Conservation (phyloP, 2,113 vertebrate species). For the Climacteris rufus region DNA sequence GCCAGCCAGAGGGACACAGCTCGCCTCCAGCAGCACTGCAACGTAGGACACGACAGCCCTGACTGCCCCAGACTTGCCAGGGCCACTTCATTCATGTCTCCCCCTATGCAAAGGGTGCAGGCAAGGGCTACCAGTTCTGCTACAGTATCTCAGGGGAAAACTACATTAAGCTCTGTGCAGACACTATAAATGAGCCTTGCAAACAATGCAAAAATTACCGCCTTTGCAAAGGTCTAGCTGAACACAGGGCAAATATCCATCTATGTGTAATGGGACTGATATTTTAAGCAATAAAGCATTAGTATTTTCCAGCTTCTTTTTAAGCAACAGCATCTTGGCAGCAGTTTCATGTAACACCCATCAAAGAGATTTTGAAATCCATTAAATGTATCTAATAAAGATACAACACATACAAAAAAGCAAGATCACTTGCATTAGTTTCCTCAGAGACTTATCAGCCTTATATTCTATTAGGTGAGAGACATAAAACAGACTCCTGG, state of each 20-base stretch:
- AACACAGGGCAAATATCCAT: neutral
- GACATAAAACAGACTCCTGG: neutral
- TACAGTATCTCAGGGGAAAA: neutral
- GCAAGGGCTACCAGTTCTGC: neutral
- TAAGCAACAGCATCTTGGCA: neutral
- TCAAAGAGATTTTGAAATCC: neutral
- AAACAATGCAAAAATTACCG: neutral
- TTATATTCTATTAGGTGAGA: neutral
- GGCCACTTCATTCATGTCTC: neutral
- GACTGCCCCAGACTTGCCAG: neutral
- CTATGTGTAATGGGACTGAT: neutral
- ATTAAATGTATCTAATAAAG: neutral
- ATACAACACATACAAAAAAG: neutral
- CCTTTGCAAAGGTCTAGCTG: neutral
- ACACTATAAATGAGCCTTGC: neutral
- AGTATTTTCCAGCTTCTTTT: neutral
- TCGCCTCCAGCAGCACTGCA: neutral
- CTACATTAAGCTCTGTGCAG: neutral
- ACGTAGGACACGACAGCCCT: fast-evolving
- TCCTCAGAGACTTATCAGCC: neutral
- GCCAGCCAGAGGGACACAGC: neutral
- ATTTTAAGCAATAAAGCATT: neutral
- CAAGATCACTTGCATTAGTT: neutral
- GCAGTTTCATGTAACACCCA: neutral
- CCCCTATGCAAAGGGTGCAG: neutral